phyloP scores from a whole-genome alignment of 2,888 invertebrate species.

The Steinernema carpocapsae region DNA sequence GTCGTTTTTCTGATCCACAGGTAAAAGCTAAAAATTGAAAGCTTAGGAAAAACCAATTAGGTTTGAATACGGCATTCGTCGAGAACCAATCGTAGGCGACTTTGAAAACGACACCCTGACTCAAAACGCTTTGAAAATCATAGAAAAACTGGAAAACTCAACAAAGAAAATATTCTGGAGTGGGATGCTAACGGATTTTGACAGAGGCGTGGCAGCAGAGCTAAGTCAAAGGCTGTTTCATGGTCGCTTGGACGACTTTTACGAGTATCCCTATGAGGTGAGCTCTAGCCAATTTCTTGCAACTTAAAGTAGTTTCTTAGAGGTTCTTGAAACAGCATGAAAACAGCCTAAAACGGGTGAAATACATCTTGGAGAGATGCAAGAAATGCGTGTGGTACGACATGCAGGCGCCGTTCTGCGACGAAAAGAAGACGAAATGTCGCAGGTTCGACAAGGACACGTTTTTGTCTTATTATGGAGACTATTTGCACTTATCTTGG shows the following conservation, averaged over 20 bases:
- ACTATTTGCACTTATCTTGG: background rate
- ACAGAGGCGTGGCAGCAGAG: background rate
- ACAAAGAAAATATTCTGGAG: background rate
- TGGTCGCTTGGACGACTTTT: background rate
- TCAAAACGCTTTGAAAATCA: background rate
- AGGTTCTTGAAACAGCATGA: background rate
- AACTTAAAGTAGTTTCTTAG: background rate
- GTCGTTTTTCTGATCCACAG: background rate
- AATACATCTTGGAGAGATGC: background rate
- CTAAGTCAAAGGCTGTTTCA: background rate
- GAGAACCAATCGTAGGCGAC: background rate
- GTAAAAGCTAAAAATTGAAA: background rate
- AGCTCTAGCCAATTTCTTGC: background rate
- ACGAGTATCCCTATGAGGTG: slow-evolving; percentile 12
- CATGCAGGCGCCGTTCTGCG: slow-evolving; percentile 1
- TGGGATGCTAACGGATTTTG: background rate
- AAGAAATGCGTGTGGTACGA: background rate
- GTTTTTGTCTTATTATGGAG: background rate
- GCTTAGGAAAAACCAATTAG: background rate
- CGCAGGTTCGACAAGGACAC: background rate
- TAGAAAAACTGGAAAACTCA: background rate
- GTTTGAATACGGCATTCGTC: background rate
- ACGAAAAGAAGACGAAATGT: background rate
- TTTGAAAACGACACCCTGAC: background rate
- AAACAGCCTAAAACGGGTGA: background rate